These are phyloP conservation scores for Phaethon lepturus DNA, from an alignment of 2,113 vertebrate genomes.

Conservation along the genomic window DNA sequence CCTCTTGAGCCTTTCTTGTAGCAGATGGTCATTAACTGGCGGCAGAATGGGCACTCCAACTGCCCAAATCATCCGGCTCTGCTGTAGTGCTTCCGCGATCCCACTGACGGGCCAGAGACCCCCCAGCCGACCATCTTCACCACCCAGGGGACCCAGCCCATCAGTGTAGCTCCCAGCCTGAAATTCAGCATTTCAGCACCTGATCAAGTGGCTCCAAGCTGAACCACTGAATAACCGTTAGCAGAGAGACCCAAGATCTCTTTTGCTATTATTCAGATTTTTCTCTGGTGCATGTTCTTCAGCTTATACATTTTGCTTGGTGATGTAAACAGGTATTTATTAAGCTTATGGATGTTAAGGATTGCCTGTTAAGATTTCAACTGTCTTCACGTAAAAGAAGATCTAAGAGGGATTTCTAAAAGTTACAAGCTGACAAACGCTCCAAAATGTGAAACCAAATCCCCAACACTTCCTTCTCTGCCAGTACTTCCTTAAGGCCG, in stretches of 20 bases:
- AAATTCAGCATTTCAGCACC: not conserved
- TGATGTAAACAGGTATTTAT: not conserved
- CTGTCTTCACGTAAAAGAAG: not conserved
- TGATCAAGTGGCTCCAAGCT: not conserved
- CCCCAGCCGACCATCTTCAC: not conserved
- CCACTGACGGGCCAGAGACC: rapidly evolving
- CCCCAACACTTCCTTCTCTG: not conserved
- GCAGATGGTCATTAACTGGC: not conserved
- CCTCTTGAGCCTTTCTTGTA: not conserved
- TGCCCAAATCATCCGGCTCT: not conserved
- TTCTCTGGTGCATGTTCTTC: not conserved
- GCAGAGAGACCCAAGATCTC: not conserved
- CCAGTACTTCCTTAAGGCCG: not conserved
- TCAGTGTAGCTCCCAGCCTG: not conserved
- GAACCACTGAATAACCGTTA: not conserved
- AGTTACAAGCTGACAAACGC: not conserved
- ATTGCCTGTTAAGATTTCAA: not conserved
- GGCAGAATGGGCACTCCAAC: not conserved
- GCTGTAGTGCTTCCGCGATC: rapidly evolving
- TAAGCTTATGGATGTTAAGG: not conserved
- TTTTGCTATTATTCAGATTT: not conserved
- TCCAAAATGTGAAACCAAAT: not conserved
- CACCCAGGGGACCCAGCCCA: not conserved
- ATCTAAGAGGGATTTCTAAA: not conserved
- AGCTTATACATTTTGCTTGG: not conserved